Evolutionary conservation across 2,888 invertebrate species (phyloP).

Genomic region (Micoletzkya japonica): DNA sequence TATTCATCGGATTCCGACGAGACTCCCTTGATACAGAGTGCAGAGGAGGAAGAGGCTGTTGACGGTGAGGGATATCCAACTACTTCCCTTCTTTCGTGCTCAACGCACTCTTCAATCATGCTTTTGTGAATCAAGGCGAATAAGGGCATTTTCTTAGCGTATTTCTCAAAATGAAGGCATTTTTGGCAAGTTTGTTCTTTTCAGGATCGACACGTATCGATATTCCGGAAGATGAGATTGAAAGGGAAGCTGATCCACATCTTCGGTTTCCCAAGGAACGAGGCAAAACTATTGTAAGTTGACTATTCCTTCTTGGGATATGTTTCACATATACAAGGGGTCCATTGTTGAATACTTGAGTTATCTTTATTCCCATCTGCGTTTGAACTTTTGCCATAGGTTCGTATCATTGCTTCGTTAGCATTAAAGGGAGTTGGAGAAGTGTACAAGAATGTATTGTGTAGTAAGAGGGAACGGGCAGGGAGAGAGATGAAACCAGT

Average conservation of each 20-base stretch:
- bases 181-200: background rate
- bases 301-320: background rate
- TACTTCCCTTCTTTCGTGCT: too few species aligned
- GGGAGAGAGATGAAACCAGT: background rate
- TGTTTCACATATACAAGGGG: too few species aligned
- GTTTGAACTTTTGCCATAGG: too few species aligned
- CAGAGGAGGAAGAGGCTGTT: background rate
- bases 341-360: too few species aligned
- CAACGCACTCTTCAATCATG: too few species aligned
- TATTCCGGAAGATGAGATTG: slow-evolving; percentile 39
- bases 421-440: too few species aligned
- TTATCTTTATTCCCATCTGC: too few species aligned
- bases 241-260: slow-evolving; percentile 28
- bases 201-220: slow-evolving; percentile 27
- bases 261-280: slow-evolving; percentile 51
- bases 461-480: background rate
- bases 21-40: slow-evolving; percentile 15
- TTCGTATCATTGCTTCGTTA: too few species aligned
- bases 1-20: slow-evolving; percentile 28
- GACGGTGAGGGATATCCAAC: background rate
- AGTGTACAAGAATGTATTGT: background rate
- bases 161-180: too few species aligned
- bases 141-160: too few species aligned
- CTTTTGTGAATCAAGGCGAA: too few species aligned
- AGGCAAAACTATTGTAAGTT: slow-evolving; percentile 43